These are phyloP conservation scores for Dynastes tityus DNA, from an alignment of 2,888 invertebrate genomes.

Conservation along the genomic window DNA sequence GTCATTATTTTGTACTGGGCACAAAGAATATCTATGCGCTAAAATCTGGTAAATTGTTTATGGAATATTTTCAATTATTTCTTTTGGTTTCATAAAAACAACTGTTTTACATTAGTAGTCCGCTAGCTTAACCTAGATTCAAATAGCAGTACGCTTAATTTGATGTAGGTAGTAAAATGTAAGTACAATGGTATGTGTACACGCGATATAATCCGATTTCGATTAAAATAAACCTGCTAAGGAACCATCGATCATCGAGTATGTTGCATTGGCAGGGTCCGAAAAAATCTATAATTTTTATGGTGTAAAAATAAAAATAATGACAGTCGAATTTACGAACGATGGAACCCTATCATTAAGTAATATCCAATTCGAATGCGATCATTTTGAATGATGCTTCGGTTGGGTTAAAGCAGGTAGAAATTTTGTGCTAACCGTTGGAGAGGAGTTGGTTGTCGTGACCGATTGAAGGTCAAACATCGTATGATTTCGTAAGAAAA, in stretches of 20 bases:
- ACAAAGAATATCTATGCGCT: too few relatives aligned
- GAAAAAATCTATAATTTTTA: slow-evolving; percentile 8
- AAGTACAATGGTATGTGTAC: too few relatives aligned
- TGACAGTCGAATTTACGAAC: slow-evolving; percentile 21
- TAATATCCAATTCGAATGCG: slow-evolving; percentile 31
- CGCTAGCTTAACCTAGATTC: too few relatives aligned
- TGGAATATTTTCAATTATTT: too few relatives aligned
- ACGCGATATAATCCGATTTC: too few relatives aligned
- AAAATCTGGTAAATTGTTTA: too few relatives aligned
- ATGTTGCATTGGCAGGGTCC: not conserved
- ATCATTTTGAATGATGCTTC: slow-evolving; percentile 15
- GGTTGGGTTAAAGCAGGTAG: slow-evolving; percentile 37
- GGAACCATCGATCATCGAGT: not conserved
- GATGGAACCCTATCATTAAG: slow-evolving; percentile 36
- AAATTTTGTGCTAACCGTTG: slow-evolving; percentile 39
- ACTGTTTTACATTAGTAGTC: too few relatives aligned
- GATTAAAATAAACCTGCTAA: slow-evolving; percentile 1
- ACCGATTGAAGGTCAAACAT: slow-evolving; percentile 43
- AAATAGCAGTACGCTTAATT: too few relatives aligned
- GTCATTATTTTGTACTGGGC: too few relatives aligned
- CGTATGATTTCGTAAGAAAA: slow-evolving; percentile 44
- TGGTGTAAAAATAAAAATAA: slow-evolving; percentile 23
- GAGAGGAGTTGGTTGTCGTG: slow-evolving; percentile 33
- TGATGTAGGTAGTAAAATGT: too few relatives aligned
- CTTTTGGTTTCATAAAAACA: too few relatives aligned